Base-by-base conservation (phyloP, 2,113 vertebrate genomes). In the Nansenia antarctica region DNA sequence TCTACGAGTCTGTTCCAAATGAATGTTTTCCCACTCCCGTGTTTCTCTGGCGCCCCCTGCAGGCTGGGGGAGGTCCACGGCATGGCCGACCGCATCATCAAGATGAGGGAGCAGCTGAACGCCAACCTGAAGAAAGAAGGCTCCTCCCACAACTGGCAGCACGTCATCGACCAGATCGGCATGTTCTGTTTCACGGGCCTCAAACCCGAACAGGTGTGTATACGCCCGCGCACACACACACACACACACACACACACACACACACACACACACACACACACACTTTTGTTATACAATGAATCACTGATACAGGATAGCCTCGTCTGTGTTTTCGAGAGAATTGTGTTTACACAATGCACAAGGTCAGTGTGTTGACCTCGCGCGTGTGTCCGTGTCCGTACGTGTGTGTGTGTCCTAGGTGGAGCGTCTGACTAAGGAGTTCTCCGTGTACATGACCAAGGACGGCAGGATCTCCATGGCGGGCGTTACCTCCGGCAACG, bases 131-230 rank as follows among this genome's bases (percentile, higher is more conserved):
- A 97, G 82, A 98, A 96, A 59, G 94, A 99, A 11, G 96, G 97
- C 2, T 99, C 98, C 61, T 83, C 92, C 62, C 94, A 90, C 78
- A 96, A 92, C 87, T 99, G 98, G 98, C 95, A 99, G 81, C 98
- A 99, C 61, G 96, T 99, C 86, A 96, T 82, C 0, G 96, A 99
- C 86, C 97, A 99, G 89, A 99, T 99, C 0, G 98, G 97, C 85
- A 99, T 99, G 98, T 99, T 99, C 79, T 99, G 98, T 89, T 99
- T 96, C 86, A 99, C 97, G 0, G 98, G 98, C 53, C 94, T 99
- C 29, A 98, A 98, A 75, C 95, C 95, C 0, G 96, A 99, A 9
- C 97, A 99, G 96, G 97, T 96, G n/a, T n/a, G n/a, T n/a, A n/a
- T n/a, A n/a, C n/a, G n/a, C n/a, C n/a, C n/a, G n/a, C n/a, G n/a